These are phyloP conservation scores for Epirrhoe alternata DNA, from an alignment of 2,888 invertebrate genomes.

Conservation along the genomic window DNA sequence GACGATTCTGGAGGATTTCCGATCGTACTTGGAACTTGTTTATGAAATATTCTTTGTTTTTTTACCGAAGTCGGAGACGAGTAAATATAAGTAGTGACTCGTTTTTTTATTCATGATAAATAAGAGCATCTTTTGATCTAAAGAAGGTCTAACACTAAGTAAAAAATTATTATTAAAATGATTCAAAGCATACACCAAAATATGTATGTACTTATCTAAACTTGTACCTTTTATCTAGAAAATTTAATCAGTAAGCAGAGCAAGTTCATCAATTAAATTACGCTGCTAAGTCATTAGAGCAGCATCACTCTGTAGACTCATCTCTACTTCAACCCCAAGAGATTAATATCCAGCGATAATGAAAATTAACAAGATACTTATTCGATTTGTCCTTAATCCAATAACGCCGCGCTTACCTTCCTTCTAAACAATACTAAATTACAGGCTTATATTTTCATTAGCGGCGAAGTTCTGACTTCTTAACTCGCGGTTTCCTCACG, in stretches of 20 bases:
- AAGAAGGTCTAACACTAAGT: too few relatives aligned
- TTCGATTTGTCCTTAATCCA: conserved; percentile 51
- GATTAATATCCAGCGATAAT: conserved; percentile 47
- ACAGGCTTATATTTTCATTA: conserved; percentile 60
- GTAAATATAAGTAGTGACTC: too few relatives aligned
- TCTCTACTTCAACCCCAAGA: conserved; percentile 27
- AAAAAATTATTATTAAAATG: too few relatives aligned
- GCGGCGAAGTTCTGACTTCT: conserved; percentile 44
- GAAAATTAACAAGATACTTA: conserved; percentile 48
- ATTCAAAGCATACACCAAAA: too few relatives aligned
- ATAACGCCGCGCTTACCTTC: conserved; percentile 47
- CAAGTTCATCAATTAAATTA: not conserved
- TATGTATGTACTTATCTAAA: too few relatives aligned
- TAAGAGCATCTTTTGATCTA: not conserved
- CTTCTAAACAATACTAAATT: conserved; percentile 54
- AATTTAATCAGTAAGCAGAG: too few relatives aligned
- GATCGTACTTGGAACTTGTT: not conserved
- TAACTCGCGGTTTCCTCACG: conserved; percentile 43
- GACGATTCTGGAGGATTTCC: not conserved
- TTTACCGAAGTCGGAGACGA: not conserved
- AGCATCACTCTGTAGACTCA: conserved; percentile 4
- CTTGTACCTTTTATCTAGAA: too few relatives aligned
- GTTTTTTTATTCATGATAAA: not conserved
- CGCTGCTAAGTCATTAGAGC: conserved; percentile 8
- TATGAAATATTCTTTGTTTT: not conserved